phyloP scores from a whole-genome alignment of 2,113 vertebrate species.

The Colistium nudipinnis region DNA sequence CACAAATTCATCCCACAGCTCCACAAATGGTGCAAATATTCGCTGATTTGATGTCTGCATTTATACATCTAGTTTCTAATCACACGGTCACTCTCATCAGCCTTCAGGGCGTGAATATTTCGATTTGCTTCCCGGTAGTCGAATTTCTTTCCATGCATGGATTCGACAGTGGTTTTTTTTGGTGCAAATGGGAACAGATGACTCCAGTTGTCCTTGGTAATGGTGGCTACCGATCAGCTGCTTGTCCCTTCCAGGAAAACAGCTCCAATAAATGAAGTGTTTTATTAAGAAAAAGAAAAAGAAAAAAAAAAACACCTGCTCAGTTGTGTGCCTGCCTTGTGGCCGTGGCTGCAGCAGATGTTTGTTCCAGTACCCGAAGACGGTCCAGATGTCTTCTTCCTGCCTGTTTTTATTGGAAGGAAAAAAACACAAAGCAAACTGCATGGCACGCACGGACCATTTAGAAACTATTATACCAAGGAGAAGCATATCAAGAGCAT shows the following conservation, averaged over 20 bases:
- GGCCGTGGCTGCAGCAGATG: slow-evolving; percentile 58
- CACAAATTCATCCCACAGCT: background rate
- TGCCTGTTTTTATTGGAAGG: slow-evolving; percentile 34
- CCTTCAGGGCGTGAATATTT: background rate
- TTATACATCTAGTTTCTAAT: background rate
- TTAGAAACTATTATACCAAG: slow-evolving; percentile 47
- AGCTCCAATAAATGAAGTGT: slow-evolving; percentile 45
- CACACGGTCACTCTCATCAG: background rate
- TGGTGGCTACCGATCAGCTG: slow-evolving; percentile 7
- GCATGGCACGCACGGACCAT: slow-evolving; percentile 36
- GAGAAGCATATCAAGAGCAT: slow-evolving; percentile 35
- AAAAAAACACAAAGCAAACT: slow-evolving; percentile 41
- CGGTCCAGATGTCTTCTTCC: slow-evolving; percentile 55
- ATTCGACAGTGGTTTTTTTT: background rate
- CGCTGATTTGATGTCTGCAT: too few species aligned
- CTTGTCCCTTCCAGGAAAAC: slow-evolving; percentile 15
- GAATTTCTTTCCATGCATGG: background rate
- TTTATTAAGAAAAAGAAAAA: too few species aligned
- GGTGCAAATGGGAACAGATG: background rate
- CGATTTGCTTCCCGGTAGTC: background rate
- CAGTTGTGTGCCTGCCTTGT: slow-evolving; percentile 37
- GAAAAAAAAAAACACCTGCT: too few species aligned
- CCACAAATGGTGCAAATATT: slow-evolving; percentile 1
- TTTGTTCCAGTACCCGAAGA: slow-evolving; percentile 44
- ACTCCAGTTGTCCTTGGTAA: slow-evolving; percentile 13